Conservation (phyloP, 2,113 vertebrate species). For the Chascanopsetta lugubris region DNA sequence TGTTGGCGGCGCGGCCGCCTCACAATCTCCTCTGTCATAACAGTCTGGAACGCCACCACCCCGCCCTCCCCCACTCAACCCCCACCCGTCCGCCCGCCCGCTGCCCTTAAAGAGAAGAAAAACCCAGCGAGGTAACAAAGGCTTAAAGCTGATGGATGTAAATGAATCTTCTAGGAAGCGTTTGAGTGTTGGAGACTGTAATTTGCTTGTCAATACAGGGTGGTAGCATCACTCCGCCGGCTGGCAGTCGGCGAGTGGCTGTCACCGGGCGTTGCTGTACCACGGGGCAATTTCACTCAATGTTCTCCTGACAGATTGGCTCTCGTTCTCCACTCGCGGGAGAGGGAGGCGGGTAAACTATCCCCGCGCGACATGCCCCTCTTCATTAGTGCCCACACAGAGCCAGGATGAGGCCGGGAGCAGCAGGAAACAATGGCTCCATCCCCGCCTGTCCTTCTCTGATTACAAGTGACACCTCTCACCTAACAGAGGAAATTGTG, state of each 20-base stretch:
- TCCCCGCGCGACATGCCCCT: constrained; percentile 91
- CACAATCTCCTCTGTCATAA: constrained; percentile 88
- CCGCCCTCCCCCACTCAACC: too few relatives aligned
- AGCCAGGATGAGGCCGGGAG: constrained; percentile 79
- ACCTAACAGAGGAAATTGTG: constrained; percentile 82
- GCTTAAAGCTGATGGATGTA: constrained; percentile 85
- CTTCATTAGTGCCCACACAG: constrained; percentile 95
- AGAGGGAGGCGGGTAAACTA: constrained; percentile 91
- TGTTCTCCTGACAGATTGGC: constrained; percentile 97
- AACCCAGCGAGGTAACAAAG: constrained; percentile 78
- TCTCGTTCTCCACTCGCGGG: constrained; percentile 90
- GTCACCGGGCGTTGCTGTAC: constrained; percentile 89
- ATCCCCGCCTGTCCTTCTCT: constrained; percentile 73
- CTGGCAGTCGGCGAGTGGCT: constrained; percentile 88
- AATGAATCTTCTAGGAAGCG: constrained; percentile 87
- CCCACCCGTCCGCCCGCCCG: constrained; percentile 22
- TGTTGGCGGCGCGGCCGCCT: constrained; percentile 85
- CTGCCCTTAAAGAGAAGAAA: constrained; percentile 59
- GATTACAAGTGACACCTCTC: constrained; percentile 84
- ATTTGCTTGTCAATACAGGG: constrained; percentile 97
- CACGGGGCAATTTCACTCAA: constrained; percentile 95
- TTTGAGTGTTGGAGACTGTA: constrained; percentile 88
- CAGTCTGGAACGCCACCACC: constrained; percentile 77
- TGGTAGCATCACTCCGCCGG: constrained; percentile 73
- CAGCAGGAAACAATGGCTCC: constrained; percentile 80